Conservation (phyloP, 2,113 vertebrate genomes). For the Sinosuthora webbiana region DNA sequence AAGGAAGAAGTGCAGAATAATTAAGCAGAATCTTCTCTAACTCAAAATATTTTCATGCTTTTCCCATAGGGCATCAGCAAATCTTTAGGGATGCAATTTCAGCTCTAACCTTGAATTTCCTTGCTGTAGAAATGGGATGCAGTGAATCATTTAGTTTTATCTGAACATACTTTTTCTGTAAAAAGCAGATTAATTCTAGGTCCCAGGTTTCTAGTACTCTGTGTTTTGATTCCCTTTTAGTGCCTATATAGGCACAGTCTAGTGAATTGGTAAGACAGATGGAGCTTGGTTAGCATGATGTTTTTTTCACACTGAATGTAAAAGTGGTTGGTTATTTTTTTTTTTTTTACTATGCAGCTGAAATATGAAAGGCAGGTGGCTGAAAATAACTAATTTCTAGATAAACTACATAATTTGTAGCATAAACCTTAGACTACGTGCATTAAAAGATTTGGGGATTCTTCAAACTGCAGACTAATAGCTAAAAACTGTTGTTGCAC, state of each 20-base stretch:
- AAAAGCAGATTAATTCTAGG: constrained; percentile 37
- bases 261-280: constrained; percentile 53
- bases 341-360: constrained; percentile 33
- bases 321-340: constrained; percentile 3
- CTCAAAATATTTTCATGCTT: not conserved
- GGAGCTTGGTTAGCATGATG: constrained; percentile 12
- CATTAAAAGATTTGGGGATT: not conserved
- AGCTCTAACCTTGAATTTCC: constrained; percentile 48
- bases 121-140: not conserved
- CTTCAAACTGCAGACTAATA: not conserved
- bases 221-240: constrained; percentile 51
- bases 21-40: constrained; percentile 25
- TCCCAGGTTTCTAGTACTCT: constrained; percentile 48
- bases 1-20: constrained; percentile 13
- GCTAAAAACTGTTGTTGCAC: not conserved
- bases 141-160: constrained; percentile 35
- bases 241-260: constrained; percentile 29
- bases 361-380: constrained; percentile 24
- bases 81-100: constrained; percentile 18
- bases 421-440: not conserved
- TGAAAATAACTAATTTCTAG: constrained; percentile 28
- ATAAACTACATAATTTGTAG: not conserved
- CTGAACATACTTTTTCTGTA: constrained; percentile 42
- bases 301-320: constrained; percentile 33
- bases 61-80: constrained; percentile 25